Conservation (phyloP, 53 echinoderm and acorn worm genomes). For the Glandiceps talaboti region DNA sequence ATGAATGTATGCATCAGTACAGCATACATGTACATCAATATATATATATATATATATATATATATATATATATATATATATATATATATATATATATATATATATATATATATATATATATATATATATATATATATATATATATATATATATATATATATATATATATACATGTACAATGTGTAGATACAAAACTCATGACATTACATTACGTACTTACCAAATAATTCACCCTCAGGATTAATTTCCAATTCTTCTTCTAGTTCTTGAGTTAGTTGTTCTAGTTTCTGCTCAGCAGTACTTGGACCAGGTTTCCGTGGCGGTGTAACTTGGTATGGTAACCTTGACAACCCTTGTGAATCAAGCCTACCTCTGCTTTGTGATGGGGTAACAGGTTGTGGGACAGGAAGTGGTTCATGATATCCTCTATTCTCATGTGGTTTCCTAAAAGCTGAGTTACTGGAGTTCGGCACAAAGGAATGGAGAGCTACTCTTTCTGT, state of each 20-base stretch:
- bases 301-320: constrained; percentile 71
- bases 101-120: too few relatives aligned
- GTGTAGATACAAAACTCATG: neutral
- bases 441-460: neutral
- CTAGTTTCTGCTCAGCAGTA: constrained; percentile 80
- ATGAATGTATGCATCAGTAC: neutral
- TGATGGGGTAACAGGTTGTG: too few relatives aligned
- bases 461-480: neutral
- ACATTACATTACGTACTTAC: constrained; percentile 24
- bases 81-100: too few relatives aligned
- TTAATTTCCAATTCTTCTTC: constrained; percentile 85
- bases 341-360: neutral
- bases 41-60: too few relatives aligned
- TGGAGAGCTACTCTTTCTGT: neutral
- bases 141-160: too few relatives aligned
- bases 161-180: neutral
- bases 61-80: too few relatives aligned
- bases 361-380: too few relatives aligned
- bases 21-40: neutral
- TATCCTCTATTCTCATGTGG: neutral
- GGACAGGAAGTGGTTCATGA: neutral
- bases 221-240: constrained; percentile 96
- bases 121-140: too few relatives aligned
- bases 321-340: constrained; percentile 76
- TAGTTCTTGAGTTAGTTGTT: constrained; percentile 80